Evolutionary conservation across 2,888 invertebrate species (phyloP), one percentile per base, ranked within the genome.

Genomic region (Uloborus plumipes): DNA sequence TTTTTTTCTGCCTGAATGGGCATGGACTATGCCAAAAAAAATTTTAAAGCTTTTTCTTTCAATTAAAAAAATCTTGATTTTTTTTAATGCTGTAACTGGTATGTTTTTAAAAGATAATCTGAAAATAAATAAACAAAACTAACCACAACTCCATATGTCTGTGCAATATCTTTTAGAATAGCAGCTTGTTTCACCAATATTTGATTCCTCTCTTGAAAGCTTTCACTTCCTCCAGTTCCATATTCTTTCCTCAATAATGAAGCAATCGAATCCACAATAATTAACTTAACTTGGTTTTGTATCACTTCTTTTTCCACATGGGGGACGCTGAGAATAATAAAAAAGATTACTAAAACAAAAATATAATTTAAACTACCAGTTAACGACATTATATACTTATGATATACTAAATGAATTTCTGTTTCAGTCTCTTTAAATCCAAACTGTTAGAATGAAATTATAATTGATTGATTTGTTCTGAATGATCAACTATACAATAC

Each of bases 251-350:
- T 65, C 15, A 82, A 47, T 31, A 82, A 67, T 7, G 81, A 82
- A 31, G 81, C 81, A 47, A 82, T 59, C 0, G 81, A 82, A 82
- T 82, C 81, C 4, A 82, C 16, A 51, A 82, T 76, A 14, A 82
- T 18, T 53, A 76, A 6, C 58, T 76, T 82, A 13, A 76, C 61
- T 20, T 82, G 53, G n/a, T 72, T 82, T 47, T 55, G 22, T 20
- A 82, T 82, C 1, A 82, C 50, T 61, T 76, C 81, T 39, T 39
- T 66, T 53, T 82, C 81, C 6, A 82, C 31, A 26, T 70, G 70
- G 16, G 59, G 61, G 39, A 76, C 26, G 50, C 81, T 82, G 51
- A 51, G 20, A 59, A 72, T 22, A 59, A 73, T 18, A 20, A 62
- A 72, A 69, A 26, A 69, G n/a, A 69, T 51, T 15, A 1, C 47